Conservation (phyloP, 2,113 vertebrate genomes). For the Tapirus terrestris region DNA sequence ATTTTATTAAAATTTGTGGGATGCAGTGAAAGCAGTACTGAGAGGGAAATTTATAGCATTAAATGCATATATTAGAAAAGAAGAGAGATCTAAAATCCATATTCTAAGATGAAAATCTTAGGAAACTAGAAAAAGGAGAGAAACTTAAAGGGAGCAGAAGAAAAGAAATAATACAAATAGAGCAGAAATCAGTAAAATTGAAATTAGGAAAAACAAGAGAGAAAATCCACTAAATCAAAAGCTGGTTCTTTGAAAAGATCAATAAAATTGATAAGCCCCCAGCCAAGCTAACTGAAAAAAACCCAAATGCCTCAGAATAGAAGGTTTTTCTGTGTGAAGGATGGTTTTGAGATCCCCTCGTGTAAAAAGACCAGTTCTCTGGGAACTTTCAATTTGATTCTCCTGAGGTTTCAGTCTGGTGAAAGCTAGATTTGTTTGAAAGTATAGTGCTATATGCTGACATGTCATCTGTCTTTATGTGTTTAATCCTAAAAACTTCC, state of each 20-base stretch:
- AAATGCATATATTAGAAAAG: not conserved
- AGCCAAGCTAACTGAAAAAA: not conserved
- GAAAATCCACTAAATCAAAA: not conserved
- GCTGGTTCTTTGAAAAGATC: not conserved
- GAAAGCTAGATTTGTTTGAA: conserved; percentile 6
- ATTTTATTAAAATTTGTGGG: not conserved
- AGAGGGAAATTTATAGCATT: not conserved
- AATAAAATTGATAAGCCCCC: not conserved
- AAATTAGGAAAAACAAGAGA: not conserved
- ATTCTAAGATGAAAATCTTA: not conserved
- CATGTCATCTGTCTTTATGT: not conserved
- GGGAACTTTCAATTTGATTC: not conserved
- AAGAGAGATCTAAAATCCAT: not conserved
- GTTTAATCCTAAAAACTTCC: conserved; percentile 21
- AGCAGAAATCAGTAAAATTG: not conserved
- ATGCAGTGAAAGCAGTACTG: not conserved
- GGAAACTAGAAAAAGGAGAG: not conserved
- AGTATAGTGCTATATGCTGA: not conserved
- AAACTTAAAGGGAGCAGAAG: not conserved
- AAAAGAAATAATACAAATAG: conserved; percentile 6
- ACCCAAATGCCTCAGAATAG: not conserved
- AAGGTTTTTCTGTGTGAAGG: not conserved
- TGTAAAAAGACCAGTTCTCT: not conserved
- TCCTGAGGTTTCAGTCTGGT: not conserved
- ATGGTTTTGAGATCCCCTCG: not conserved